Evolutionary conservation across 1,140 invertebrate genomes (phyloP).

Genomic region (Pentalonia nigronervosa): DNA sequence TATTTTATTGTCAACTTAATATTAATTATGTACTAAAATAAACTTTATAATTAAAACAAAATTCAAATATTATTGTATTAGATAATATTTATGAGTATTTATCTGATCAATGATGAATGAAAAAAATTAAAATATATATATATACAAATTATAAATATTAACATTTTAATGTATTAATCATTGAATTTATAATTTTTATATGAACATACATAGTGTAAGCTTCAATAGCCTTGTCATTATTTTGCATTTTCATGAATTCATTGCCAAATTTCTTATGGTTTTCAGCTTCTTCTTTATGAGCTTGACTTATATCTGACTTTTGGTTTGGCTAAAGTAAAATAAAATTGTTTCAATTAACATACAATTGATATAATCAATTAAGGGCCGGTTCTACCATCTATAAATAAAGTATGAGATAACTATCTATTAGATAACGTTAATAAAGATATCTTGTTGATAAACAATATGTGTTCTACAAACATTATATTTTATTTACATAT

Average conservation of each 20-base stretch:
- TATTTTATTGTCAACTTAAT: too few relatives aligned
- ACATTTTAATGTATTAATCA: not conserved
- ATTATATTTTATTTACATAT: too few relatives aligned
- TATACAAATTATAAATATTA: too few relatives aligned
- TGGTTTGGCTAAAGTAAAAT: not conserved
- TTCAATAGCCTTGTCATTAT: conserved; percentile 33
- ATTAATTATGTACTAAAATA: not conserved
- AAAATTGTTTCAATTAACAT: not conserved
- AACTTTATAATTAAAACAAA: not conserved
- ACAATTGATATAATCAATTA: too few relatives aligned
- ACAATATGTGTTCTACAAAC: too few relatives aligned
- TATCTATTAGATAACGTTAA: too few relatives aligned
- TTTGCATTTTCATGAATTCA: conserved; percentile 45
- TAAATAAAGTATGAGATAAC: too few relatives aligned
- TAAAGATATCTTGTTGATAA: too few relatives aligned
- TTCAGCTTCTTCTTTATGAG: conserved; percentile 31
- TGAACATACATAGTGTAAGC: conserved; percentile 20
- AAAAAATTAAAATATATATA: not conserved
- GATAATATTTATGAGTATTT: not conserved
- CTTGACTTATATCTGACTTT: not conserved
- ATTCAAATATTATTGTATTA: not conserved
- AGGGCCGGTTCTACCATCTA: too few relatives aligned
- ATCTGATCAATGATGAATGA: not conserved
- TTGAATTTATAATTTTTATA: not conserved
- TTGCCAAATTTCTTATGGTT: conserved; percentile 44